phyloP scores from a whole-genome alignment of 1,140 invertebrate genomes.

The Paralvinella palmiformis region DNA sequence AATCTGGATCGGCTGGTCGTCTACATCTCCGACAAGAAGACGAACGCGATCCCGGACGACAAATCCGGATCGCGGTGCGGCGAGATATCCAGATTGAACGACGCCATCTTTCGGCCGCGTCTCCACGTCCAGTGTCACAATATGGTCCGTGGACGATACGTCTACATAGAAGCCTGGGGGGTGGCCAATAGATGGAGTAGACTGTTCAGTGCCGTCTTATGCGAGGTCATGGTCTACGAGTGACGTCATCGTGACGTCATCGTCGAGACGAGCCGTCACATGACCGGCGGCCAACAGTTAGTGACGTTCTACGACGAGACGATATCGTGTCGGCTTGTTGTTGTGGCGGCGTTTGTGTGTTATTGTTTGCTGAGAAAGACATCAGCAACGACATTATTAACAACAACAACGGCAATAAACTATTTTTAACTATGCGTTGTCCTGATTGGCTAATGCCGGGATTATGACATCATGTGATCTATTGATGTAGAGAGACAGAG shows the following conservation, averaged over 20 bases:
- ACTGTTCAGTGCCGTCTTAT: conserved; percentile 55
- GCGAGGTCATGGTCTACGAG: conserved; percentile 56
- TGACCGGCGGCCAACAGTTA: too few relatives aligned
- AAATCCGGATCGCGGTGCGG: conserved; percentile 50
- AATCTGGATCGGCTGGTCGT: conserved; percentile 56
- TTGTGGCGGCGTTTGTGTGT: too few relatives aligned
- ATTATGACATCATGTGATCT: too few relatives aligned
- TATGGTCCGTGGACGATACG: conserved; percentile 53
- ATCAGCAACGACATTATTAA: too few relatives aligned
- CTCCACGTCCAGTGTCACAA: conserved; percentile 53
- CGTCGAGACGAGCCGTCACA: too few relatives aligned
- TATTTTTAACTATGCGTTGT: too few relatives aligned
- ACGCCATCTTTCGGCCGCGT: conserved; percentile 52
- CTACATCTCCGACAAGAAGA: conserved; percentile 54
- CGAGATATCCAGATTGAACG: conserved; percentile 53
- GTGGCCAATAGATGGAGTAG: conserved; percentile 53
- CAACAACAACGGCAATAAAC: too few relatives aligned
- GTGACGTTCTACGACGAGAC: too few relatives aligned
- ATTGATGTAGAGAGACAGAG: too few relatives aligned
- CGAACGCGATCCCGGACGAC: conserved; percentile 31
- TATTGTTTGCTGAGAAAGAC: too few relatives aligned
- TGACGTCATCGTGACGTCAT: not conserved
- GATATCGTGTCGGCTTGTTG: too few relatives aligned
- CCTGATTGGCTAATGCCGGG: too few relatives aligned
- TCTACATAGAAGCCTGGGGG: conserved; percentile 56